These are phyloP conservation scores for Drosophila anceps DNA, from an alignment of 2,888 invertebrate genomes.

Conservation along the genomic window DNA sequence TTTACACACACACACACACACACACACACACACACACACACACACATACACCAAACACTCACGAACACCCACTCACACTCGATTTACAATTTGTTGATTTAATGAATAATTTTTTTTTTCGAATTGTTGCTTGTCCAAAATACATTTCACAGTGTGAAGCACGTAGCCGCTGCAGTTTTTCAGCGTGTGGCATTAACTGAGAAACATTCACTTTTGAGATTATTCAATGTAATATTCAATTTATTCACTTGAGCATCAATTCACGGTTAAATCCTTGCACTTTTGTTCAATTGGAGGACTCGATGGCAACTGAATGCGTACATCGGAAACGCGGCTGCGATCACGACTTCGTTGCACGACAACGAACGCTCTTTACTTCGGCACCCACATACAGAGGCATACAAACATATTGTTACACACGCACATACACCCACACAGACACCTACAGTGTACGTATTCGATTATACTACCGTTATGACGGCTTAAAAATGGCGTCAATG, in stretches of 20 bases:
- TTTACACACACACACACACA: conserved; percentile 10
- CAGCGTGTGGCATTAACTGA: conserved; percentile 26
- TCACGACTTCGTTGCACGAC: conserved; percentile 55
- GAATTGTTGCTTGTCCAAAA: conserved; percentile 17
- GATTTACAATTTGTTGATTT: conserved; percentile 14
- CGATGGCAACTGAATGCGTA: conserved; percentile 54
- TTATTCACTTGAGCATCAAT: conserved; percentile 21
- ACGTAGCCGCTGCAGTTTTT: conserved; percentile 39
- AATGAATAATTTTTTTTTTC: conserved; percentile 15
- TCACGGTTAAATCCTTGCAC: conserved; percentile 36
- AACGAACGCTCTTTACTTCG: conserved; percentile 49
- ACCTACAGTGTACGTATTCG: conserved; percentile 21
- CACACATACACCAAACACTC: neutral
- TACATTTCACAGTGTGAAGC: conserved; percentile 33
- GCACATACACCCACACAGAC: conserved; percentile 6
- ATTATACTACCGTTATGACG: conserved; percentile 69
- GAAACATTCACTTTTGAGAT: conserved; percentile 20
- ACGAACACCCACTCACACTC: neutral
- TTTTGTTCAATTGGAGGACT: conserved; percentile 52
- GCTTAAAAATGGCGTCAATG: conserved; percentile 55
- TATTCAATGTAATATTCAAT: conserved; percentile 21
- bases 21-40: conserved; percentile 8
- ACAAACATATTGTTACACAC: conserved; percentile 12
- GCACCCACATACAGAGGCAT: conserved; percentile 9
- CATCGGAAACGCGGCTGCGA: conserved; percentile 60